phyloP scores from a whole-genome alignment of 2,113 vertebrate species.

The Scortum barcoo region DNA sequence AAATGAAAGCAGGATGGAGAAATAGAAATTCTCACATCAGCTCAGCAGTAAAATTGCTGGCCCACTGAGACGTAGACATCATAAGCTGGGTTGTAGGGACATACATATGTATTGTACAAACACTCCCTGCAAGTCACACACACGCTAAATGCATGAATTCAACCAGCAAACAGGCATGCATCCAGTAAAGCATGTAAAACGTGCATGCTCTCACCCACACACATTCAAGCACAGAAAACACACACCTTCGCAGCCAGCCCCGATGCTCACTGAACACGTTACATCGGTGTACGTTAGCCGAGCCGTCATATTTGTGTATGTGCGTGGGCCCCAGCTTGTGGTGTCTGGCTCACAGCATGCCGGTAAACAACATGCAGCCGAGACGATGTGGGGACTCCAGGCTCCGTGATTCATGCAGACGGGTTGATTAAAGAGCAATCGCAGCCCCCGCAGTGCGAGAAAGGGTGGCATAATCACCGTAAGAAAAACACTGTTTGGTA shows the following conservation, averaged over 20 bases:
- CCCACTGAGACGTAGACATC: conserved; percentile 51
- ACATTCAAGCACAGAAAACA: neutral
- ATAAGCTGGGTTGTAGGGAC: conserved; percentile 35
- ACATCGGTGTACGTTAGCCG: conserved; percentile 28
- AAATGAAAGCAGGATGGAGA: conserved; percentile 56
- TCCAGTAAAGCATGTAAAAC: conserved; percentile 29
- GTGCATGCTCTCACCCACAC: conserved; percentile 21
- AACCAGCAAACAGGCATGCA: conserved; percentile 25
- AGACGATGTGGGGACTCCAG: conserved; percentile 62
- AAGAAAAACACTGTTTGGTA: conserved; percentile 59
- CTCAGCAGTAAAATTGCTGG: conserved; percentile 55
- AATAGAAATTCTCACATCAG: conserved; percentile 67
- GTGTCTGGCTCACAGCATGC: conserved; percentile 69
- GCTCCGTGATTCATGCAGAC: conserved; percentile 71
- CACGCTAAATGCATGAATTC: conserved; percentile 38
- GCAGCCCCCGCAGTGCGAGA: conserved; percentile 64
- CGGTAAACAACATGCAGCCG: conserved; percentile 69
- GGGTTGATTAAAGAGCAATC: conserved; percentile 79
- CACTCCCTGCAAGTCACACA: neutral
- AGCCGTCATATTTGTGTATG: conserved; percentile 27
- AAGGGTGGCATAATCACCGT: conserved; percentile 70
- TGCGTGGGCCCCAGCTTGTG: conserved; percentile 55
- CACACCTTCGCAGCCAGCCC: conserved; percentile 30
- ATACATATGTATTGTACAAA: conserved; percentile 45
- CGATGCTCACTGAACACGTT: conserved; percentile 21